Base-by-base conservation (phyloP, 2,888 invertebrate genomes). In the Noctua pronuba region DNA sequence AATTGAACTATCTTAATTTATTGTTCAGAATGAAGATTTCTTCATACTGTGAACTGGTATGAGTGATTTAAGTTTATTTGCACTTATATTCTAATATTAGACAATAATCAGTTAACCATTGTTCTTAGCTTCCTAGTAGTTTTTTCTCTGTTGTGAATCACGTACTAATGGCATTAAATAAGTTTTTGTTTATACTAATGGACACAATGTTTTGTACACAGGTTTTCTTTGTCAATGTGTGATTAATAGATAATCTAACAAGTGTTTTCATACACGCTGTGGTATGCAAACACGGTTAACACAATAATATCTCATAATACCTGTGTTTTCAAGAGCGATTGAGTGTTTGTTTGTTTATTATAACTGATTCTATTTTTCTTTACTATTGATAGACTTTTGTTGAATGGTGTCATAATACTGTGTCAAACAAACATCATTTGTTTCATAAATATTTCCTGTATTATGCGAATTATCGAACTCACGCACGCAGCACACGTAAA, bases 1-100 rank as follows among this genome's bases (percentile, higher is more conserved):
- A 49, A 73, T 13, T 66, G 6, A 65, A 41, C 28, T 72, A 60
- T 31, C 41, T 52, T 87, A 83, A 81, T 86, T 88, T 82, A 88
- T 85, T 90, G 77, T 86, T 84, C 89, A 92, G 92, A 92, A 87
- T 77, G 85, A 85, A 83, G 88, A 86, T 87, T 81, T 83, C 90
- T 86, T 83, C 91, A 86, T 88, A 84, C 79, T 90, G 71, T 90
- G 82, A 90, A 79, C 88, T 90, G 83, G 88, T 87, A 89, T 90
- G 86, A 79, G 58, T 79, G 65, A 70, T 78, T 67, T 79, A 16
- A 71, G 21, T 85, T 83, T 76, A 49, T 79, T 75, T 75, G 35
- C 35, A 28, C 5, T 35, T 71, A 35, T 35, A 49, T 62, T 72
- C 44, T 75, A 82, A 82, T 55, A 41, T 66, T 60, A 71, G 16